phyloP scores from a whole-genome alignment of 2,113 vertebrate genomes.

The Nesoenas mayeri region DNA sequence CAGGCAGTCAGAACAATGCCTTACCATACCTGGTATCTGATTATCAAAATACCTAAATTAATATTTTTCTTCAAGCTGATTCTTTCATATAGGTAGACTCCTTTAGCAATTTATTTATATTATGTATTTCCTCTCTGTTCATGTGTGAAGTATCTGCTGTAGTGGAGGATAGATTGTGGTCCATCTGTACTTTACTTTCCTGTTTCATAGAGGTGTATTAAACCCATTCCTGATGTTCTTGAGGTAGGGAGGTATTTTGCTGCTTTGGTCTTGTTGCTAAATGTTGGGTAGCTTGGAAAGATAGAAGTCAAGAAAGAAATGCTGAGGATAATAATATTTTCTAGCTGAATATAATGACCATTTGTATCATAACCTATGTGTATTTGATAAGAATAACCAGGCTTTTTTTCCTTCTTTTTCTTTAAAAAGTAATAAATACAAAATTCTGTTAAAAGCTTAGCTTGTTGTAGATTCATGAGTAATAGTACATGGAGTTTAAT shows the following conservation, averaged over 20 bases:
- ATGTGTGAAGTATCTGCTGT: background rate
- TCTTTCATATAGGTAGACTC: background rate
- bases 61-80: background rate
- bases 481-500: background rate
- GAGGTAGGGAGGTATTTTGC: background rate
- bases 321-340: background rate
- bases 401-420: background rate
- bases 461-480: background rate
- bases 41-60: conserved; percentile 7
- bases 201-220: background rate
- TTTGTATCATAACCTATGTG: background rate
- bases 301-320: background rate
- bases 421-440: background rate
- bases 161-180: background rate
- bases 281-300: background rate
- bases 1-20: background rate
- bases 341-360: background rate
- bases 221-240: background rate
- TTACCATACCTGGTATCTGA: background rate
- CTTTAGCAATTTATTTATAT: background rate
- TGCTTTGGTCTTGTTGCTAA: background rate
- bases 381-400: background rate
- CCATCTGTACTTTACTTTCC: background rate
- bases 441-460: background rate
- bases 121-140: background rate